phyloP scores from a whole-genome alignment of 1,140 invertebrate species.

The Drosophila bipectinata region DNA sequence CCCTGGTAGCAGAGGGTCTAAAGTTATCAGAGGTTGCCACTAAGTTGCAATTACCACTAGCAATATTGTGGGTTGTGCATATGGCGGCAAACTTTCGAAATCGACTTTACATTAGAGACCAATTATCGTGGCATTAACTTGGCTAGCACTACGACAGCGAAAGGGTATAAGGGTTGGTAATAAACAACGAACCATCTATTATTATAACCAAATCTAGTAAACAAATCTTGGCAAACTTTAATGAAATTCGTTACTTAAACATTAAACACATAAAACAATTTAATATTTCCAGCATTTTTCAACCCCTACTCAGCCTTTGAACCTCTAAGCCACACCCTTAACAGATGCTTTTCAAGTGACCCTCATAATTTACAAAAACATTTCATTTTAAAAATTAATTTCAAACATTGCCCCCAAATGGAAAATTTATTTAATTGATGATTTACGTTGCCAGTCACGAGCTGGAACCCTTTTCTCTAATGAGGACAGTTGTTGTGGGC shows the following conservation, averaged over 20 bases:
- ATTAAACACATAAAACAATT: slow-evolving; percentile 5
- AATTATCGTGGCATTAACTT: slow-evolving; percentile 40
- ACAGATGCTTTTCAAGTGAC: slow-evolving; percentile 22
- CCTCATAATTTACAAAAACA: slow-evolving; percentile 67
- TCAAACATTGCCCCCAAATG: slow-evolving; percentile 55
- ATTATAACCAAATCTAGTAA: too few relatives aligned
- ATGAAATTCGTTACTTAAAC: background rate
- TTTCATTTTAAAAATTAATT: slow-evolving; percentile 74
- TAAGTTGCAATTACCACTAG: slow-evolving; percentile 58
- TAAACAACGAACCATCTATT: background rate
- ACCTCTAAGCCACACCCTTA: too few relatives aligned
- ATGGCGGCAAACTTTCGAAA: slow-evolving; percentile 25
- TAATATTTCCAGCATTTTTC: background rate
- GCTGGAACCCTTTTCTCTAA: slow-evolving; percentile 53
- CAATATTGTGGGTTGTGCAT: slow-evolving; percentile 19
- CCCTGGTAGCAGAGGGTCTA: slow-evolving; percentile 11
- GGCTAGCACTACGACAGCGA: too few relatives aligned
- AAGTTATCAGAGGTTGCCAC: slow-evolving; percentile 34
- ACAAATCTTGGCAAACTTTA: background rate
- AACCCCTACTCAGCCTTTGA: background rate
- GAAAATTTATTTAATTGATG: slow-evolving; percentile 70
- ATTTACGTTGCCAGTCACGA: slow-evolving; percentile 60
- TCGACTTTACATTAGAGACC: slow-evolving; percentile 15
- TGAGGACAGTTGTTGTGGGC: slow-evolving; percentile 46
- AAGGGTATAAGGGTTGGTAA: too few relatives aligned